Evolutionary conservation across 2,797 vertebrate genomes (phyloP).

Genomic region (Menidia menidia): DNA sequence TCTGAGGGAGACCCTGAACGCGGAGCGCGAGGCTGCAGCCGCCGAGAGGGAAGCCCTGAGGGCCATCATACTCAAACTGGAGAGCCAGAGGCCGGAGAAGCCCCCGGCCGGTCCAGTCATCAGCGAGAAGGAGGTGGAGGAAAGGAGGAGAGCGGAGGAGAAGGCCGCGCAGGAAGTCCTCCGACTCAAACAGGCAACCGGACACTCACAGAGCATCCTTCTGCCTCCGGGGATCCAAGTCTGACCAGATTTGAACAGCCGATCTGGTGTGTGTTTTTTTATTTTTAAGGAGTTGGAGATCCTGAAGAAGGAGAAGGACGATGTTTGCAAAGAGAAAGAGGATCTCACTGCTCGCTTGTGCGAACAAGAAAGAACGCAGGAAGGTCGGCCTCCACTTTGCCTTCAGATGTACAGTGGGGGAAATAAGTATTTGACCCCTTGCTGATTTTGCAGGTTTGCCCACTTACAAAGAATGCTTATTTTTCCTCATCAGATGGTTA

Average conservation of each 20-base stretch:
- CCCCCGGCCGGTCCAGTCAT: conserved; percentile 41
- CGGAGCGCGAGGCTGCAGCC: conserved; percentile 59
- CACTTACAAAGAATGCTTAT: no score
- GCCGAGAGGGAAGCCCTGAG: conserved; percentile 75
- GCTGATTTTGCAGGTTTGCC: no score
- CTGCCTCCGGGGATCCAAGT: background rate
- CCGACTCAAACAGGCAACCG: conserved; percentile 73
- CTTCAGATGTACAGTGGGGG: background rate
- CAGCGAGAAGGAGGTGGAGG: conserved; percentile 69
- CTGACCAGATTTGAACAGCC: background rate
- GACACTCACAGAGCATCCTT: background rate
- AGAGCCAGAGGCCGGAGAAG: conserved; percentile 47
- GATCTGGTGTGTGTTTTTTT: conserved; percentile 3
- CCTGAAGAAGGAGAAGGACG: conserved; percentile 67
- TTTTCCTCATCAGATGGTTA: no score
- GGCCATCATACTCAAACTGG: conserved; percentile 57
- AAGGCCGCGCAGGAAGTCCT: conserved; percentile 68
- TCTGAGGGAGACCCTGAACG: conserved; percentile 73
- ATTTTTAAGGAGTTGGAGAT: conserved; percentile 67
- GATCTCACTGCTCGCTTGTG: conserved; percentile 55
- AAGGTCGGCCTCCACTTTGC: conserved; percentile 63
- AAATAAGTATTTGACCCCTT: no score
- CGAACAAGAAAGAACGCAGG: conserved; percentile 70
- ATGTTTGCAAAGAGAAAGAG: conserved; percentile 71
- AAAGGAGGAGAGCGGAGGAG: conserved; percentile 66